A percentile compares a stretch with the other conserved stretches of the same genome.
Conservation (phyloP, 2,797 vertebrate species). For the Echiichthys vipera region DNA sequence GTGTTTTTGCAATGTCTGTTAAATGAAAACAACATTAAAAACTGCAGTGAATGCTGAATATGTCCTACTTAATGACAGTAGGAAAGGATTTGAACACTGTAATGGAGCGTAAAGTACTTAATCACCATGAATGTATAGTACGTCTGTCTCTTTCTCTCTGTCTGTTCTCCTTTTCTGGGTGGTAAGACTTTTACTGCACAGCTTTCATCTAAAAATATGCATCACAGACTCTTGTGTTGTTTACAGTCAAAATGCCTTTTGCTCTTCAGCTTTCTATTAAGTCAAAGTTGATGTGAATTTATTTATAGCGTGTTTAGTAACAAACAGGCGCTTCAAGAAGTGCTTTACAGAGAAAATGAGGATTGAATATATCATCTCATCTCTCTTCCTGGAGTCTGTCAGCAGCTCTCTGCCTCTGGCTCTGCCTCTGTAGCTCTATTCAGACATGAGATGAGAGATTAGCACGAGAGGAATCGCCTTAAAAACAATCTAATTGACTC, state of each 20-base stretch:
- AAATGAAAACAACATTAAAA: too few relatives aligned
- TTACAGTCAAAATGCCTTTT: slow-evolving; percentile 37
- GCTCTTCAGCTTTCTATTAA: slow-evolving; percentile 46
- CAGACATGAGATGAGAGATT: not conserved
- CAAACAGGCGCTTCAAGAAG: slow-evolving; percentile 17
- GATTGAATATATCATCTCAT: slow-evolving; percentile 50
- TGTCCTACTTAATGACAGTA: too few relatives aligned
- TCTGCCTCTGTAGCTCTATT: not conserved
- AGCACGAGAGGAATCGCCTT: not conserved
- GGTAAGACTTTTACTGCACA: not conserved
- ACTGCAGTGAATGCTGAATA: too few relatives aligned
- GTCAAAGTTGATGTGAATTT: slow-evolving; percentile 49
- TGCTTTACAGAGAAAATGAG: slow-evolving; percentile 32
- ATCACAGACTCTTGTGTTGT: slow-evolving; percentile 18
- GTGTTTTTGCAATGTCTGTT: too few relatives aligned
- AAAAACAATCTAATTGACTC: not conserved
- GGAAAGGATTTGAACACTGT: too few relatives aligned
- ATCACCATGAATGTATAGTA: not conserved
- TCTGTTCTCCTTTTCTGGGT: slow-evolving; percentile 1
- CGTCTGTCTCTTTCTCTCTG: not conserved
- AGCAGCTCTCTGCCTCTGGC: not conserved
- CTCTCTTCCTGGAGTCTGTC: slow-evolving; percentile 7
- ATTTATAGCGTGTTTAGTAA: slow-evolving; percentile 53
- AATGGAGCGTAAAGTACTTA: not conserved
- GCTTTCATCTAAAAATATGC: slow-evolving; percentile 53